These are phyloP conservation scores for Laterallus jamaicensis DNA, from an alignment of 2,113 vertebrate genomes.

Conservation along the genomic window DNA sequence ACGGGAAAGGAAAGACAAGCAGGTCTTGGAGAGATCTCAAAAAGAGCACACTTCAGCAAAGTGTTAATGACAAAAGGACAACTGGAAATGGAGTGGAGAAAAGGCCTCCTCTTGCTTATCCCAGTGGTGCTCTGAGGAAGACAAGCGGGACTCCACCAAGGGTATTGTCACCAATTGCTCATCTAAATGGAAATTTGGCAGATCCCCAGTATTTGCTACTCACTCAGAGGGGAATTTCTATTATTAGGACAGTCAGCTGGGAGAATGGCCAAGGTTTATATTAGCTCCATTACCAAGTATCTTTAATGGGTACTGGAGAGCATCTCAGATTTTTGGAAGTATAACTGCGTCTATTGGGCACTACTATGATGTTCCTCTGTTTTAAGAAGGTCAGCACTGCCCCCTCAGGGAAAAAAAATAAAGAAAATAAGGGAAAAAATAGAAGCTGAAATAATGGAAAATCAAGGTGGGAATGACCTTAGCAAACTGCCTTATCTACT, in stretches of 20 bases:
- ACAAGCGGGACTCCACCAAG: neutral
- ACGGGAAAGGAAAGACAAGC: neutral
- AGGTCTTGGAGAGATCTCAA: neutral
- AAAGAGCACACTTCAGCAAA: neutral
- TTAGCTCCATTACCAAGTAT: neutral
- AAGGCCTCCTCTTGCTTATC: neutral
- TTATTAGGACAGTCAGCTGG: neutral
- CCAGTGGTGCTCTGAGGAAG: neutral
- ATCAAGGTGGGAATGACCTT: neutral
- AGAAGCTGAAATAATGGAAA: neutral
- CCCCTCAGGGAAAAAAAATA: neutral
- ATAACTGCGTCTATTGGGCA: neutral
- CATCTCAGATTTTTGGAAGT: neutral
- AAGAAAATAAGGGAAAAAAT: neutral
- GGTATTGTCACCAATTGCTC: neutral
- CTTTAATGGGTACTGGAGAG: neutral
- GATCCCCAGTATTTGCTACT: neutral
- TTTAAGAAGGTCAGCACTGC: neutral
- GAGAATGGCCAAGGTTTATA: slow-evolving; percentile 22
- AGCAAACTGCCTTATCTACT: neutral
- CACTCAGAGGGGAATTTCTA: neutral
- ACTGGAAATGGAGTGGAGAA: neutral
- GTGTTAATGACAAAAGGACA: neutral
- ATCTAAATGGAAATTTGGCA: slow-evolving; percentile 32
- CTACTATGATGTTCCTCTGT: neutral